Evolutionary conservation across 2,888 invertebrate genomes (phyloP).

Genomic region (Cantharis flavilabris): DNA sequence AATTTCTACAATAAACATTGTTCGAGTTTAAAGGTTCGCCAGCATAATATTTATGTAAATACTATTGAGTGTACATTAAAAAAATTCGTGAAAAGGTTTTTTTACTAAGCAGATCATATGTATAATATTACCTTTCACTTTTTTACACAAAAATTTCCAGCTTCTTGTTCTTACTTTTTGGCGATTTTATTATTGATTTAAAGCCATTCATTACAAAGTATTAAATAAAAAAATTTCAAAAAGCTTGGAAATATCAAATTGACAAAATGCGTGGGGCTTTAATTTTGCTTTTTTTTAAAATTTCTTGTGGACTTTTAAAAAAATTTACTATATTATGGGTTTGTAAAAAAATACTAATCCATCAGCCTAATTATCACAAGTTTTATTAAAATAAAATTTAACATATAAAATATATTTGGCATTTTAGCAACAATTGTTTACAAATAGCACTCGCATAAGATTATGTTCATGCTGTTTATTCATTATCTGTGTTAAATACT

Average conservation of each 20-base stretch:
- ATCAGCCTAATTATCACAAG: neutral
- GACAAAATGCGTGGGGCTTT: no score
- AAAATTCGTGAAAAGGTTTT: neutral
- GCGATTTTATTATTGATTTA: no score
- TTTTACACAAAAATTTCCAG: no score
- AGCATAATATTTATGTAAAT: conserved; percentile 14
- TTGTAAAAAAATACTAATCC: neutral
- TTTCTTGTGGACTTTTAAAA: no score
- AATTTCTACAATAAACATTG: conserved; percentile 31
- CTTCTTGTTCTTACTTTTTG: no score
- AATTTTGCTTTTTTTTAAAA: no score
- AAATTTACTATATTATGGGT: no score
- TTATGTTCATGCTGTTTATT: neutral
- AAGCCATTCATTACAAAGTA: no score
- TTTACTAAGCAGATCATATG: neutral
- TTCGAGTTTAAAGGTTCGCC: conserved; percentile 10
- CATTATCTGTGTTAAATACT: conserved; percentile 73
- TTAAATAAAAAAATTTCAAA: no score
- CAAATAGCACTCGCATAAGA: neutral
- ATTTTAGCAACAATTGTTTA: neutral
- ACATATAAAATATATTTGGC: neutral
- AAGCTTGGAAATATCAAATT: no score
- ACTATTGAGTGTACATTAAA: neutral
- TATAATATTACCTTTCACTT: no score
- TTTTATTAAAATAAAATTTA: neutral